phyloP scores from a whole-genome alignment of 2,888 invertebrate species.

The Aspidapion aeneum region DNA sequence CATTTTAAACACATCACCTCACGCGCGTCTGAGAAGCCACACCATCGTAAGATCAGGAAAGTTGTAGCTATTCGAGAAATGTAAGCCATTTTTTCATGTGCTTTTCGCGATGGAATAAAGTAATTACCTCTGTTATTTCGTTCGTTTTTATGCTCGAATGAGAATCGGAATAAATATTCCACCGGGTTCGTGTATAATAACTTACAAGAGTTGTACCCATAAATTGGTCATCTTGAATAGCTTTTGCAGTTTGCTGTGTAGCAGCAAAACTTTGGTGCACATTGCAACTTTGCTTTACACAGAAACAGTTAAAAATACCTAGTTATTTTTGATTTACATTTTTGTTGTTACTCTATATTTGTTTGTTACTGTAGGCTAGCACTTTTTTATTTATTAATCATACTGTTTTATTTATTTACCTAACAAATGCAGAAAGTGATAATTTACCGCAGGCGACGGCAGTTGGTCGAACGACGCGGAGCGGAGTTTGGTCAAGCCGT shows the following conservation, averaged over 20 bases:
- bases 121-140: constrained; percentile 46
- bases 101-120: constrained; percentile 39
- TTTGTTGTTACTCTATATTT: no score
- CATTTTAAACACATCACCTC: neutral
- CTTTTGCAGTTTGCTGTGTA: constrained; percentile 26
- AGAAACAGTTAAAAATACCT: no score
- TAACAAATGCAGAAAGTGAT: no score
- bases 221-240: constrained; percentile 46
- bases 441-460: no score
- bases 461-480: no score
- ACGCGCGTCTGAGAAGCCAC: neutral
- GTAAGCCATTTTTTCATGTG: constrained; percentile 26
- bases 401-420: no score
- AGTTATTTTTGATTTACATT: no score
- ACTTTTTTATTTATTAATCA: no score
- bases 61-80: constrained; percentile 13
- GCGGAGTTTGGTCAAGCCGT: no score
- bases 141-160: constrained; percentile 47
- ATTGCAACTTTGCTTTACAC: constrained; percentile 37
- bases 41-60: neutral
- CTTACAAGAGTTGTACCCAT: constrained; percentile 46
- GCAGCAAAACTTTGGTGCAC: no score
- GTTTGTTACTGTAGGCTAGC: no score
- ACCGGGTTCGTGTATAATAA: constrained; percentile 45
- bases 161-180: constrained; percentile 45